Evolutionary conservation across 2,113 vertebrate species (phyloP), one percentile per base, ranked within the genome.

Genomic region (Limanda limanda): DNA sequence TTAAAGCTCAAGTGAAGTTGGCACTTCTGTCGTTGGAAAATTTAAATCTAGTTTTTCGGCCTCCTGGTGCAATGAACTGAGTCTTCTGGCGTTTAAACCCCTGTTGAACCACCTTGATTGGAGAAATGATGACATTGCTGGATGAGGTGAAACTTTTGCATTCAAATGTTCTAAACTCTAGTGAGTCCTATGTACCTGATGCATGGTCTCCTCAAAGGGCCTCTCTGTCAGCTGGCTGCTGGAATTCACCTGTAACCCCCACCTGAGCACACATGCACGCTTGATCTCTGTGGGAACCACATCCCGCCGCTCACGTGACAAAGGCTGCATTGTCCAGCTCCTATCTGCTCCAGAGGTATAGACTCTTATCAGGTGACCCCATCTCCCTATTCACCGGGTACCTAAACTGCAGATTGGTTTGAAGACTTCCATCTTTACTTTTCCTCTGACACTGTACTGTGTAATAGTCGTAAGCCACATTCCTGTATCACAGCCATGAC

Each of bases 291-390:
- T 86, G 83, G 81, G 86, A 85, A 88, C 54, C 62, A 55, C 10
- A 20, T 68, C 67, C 60, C 63, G 47, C 57, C 81, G 70, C 77
- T 86, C 80, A 83, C 62, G 24, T 75, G 69, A 91, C 87, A 93
- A 92, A 88, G 72, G 67, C 31, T 0, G 11, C 23, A 79, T 89
- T 92, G 89, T 92, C 35, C 27, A 20, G 15, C 12, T 11, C 57
- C 80, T 84, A 70, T 86, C 83, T 84, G 12, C 64, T 61, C 47
- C 11, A 42, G 40, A 42, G 40, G 12, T 13, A 42, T 42, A 42
- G 40, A 11, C 40, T 42, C 10, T 42, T 42, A 42, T 42, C 40
- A 42, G 40, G 40, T 13, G 40, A 42, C 40, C 40, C 3, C 3
- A 12, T 56, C 21, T 71, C 42, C 27, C 17, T 10, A 27, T 20